A percentile compares a stretch with the other conserved stretches of the same genome.
Conservation (phyloP, 2,888 invertebrate species). For the Pteria penguin region DNA sequence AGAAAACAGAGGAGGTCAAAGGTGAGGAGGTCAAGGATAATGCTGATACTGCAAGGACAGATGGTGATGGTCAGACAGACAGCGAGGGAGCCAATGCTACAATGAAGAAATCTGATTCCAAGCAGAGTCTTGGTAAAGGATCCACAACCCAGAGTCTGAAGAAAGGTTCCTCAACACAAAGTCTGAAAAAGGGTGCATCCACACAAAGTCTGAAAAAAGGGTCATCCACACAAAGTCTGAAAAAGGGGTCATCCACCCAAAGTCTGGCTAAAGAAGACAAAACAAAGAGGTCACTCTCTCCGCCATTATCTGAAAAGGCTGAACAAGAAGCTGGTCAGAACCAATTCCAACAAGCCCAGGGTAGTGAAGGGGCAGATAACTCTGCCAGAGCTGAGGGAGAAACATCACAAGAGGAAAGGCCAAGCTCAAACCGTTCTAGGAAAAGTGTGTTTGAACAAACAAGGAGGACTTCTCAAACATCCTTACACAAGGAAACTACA, state of each 20-base stretch:
- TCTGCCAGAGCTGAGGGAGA: background rate
- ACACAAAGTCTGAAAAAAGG: conserved; percentile 28
- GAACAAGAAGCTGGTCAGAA: background rate
- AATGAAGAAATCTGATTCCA: conserved; percentile 10
- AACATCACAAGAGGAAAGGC: background rate
- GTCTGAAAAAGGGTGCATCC: conserved; percentile 18
- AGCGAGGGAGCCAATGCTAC: background rate
- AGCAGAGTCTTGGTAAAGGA: conserved; percentile 7
- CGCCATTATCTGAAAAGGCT: background rate
- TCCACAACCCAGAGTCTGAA: background rate
- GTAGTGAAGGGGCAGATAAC: background rate
- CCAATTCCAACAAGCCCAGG: background rate
- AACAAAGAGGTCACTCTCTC: conserved; percentile 5
- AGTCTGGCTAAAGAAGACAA: conserved; percentile 32
- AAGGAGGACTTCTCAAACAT: background rate
- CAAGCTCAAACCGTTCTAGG: background rate
- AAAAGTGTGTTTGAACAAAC: background rate
- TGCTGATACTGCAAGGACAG: background rate
- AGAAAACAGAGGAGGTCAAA: conserved; percentile 16
- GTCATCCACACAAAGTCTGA: conserved; percentile 29
- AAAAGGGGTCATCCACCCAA: conserved; percentile 28
- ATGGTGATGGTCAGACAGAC: background rate
- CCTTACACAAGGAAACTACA: background rate
- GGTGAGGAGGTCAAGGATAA: conserved; percentile 11
- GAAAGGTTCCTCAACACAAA: conserved; percentile 11